phyloP scores from a whole-genome alignment of 2,888 invertebrate genomes.

The Drosophila paramelanica region DNA sequence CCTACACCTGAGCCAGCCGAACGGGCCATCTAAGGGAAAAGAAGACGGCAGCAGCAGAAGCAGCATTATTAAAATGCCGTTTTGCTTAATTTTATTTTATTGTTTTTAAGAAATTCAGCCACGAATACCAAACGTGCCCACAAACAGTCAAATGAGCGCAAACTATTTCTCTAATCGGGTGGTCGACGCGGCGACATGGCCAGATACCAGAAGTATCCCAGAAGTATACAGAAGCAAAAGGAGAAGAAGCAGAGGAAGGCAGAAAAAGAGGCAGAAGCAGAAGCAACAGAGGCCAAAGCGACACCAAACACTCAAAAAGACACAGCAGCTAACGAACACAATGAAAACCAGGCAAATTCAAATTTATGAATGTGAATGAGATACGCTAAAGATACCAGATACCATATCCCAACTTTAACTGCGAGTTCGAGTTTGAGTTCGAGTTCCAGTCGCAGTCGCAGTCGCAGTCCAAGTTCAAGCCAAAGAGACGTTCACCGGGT shows the following conservation, averaged over 20 bases:
- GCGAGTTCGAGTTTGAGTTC: conserved; percentile 6
- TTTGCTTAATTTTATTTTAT: conserved; percentile 82
- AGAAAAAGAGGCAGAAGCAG: no score
- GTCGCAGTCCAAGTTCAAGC: conserved; percentile 4
- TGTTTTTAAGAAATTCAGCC: conserved; percentile 77
- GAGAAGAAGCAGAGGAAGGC: conserved; percentile 14
- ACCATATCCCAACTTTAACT: conserved; percentile 14
- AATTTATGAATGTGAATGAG: conserved; percentile 82
- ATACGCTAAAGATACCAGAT: conserved; percentile 71
- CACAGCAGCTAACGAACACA: conserved; percentile 59
- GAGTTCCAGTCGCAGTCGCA: conserved; percentile 5
- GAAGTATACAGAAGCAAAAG: conserved; percentile 25
- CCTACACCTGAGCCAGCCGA: conserved; percentile 47
- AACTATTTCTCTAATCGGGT: conserved; percentile 64
- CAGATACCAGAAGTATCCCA: background rate
- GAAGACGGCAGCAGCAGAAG: conserved; percentile 20
- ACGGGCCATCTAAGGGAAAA: conserved; percentile 27
- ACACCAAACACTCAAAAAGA: conserved; percentile 50
- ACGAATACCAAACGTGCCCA: conserved; percentile 64
- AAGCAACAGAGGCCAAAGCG: conserved; percentile 6
- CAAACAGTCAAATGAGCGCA: conserved; percentile 62
- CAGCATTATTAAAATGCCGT: conserved; percentile 81
- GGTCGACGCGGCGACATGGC: conserved; percentile 38
- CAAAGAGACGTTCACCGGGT: conserved; percentile 46
- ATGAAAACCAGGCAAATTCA: conserved; percentile 67